A percentile compares a stretch with the other conserved stretches of the same genome.
These are phyloP conservation scores for Pangasianodon hypophthalmus DNA, from an alignment of 2,113 vertebrate genomes.

Conservation along the genomic window DNA sequence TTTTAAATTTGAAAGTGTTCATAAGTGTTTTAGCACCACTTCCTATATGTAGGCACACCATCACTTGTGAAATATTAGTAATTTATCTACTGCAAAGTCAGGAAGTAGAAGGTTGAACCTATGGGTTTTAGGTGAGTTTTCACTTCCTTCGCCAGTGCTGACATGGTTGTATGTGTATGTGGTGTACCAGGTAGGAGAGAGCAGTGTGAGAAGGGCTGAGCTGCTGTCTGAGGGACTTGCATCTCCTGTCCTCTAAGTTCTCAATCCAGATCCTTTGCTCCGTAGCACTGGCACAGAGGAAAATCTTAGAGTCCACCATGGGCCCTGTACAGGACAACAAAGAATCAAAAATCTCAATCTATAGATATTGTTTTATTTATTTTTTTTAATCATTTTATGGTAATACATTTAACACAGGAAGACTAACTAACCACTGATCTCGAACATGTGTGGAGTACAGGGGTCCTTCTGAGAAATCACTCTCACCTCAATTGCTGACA, in stretches of 20 bases:
- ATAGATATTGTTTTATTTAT: neutral
- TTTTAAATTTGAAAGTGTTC: neutral
- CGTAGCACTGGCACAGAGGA: constrained; percentile 69
- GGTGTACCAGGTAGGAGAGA: constrained; percentile 75
- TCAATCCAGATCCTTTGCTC: constrained; percentile 73
- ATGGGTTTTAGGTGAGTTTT: neutral
- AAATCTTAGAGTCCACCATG: constrained; percentile 76
- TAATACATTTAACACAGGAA: neutral
- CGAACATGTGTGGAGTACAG: constrained; percentile 68
- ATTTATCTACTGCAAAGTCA: neutral
- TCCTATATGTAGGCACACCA: neutral
- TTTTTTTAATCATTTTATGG: neutral
- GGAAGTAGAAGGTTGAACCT: neutral
- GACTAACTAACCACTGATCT: constrained; percentile 78
- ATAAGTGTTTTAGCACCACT: neutral
- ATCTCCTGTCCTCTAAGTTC: constrained; percentile 69
- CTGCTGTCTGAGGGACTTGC: constrained; percentile 62
- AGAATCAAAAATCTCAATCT: neutral
- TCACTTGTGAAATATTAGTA: neutral
- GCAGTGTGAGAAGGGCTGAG: constrained; percentile 67
- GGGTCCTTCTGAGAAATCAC: constrained; percentile 52
- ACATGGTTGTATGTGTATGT: neutral
- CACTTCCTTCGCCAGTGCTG: neutral
- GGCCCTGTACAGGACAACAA: constrained; percentile 64
- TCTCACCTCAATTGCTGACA: constrained; percentile 74